phyloP scores from a whole-genome alignment of 1,140 invertebrate genomes.

The Drosophila pseudoananassae region DNA sequence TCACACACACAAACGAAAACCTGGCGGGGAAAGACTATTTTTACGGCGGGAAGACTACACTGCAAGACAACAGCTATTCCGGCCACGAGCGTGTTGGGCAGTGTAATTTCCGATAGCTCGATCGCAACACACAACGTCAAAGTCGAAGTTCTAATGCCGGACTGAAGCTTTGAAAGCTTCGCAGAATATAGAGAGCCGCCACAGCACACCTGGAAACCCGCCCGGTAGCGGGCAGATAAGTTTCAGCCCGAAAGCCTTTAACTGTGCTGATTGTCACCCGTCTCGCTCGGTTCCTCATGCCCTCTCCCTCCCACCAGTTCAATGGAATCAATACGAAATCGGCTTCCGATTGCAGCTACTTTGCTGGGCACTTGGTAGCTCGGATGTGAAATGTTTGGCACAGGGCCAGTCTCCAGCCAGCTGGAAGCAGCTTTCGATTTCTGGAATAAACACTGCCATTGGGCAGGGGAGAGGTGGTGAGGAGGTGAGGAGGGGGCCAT shows the following conservation, averaged over 20 bases:
- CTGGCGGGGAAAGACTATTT: slow-evolving; percentile 16
- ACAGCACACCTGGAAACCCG: not conserved
- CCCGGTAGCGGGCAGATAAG: slow-evolving; percentile 26
- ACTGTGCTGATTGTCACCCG: slow-evolving; percentile 38
- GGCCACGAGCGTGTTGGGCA: slow-evolving; percentile 57
- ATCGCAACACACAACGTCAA: slow-evolving; percentile 71
- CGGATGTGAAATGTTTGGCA: slow-evolving; percentile 65
- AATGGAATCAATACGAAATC: slow-evolving; percentile 42
- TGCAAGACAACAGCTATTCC: slow-evolving; percentile 46
- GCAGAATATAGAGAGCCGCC: not conserved
- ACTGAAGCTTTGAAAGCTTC: slow-evolving; percentile 74
- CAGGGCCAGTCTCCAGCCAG: slow-evolving; percentile 55
- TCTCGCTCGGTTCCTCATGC: slow-evolving; percentile 16
- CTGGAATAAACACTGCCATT: slow-evolving; percentile 18
- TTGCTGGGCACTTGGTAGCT: slow-evolving; percentile 66
- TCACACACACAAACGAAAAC: slow-evolving; percentile 7
- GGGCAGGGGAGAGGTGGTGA: no score
- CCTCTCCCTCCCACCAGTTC: slow-evolving; percentile 2
- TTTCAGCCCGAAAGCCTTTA: slow-evolving; percentile 35
- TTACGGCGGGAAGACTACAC: slow-evolving; percentile 25
- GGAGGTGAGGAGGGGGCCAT: not conserved
- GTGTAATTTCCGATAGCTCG: slow-evolving; percentile 64
- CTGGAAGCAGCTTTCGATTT: slow-evolving; percentile 73
- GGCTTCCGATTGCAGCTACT: slow-evolving; percentile 27
- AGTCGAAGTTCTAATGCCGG: slow-evolving; percentile 77